These are phyloP conservation scores for Arrhamphus sclerolepis DNA, from an alignment of 2,797 vertebrate genomes.

Conservation along the genomic window DNA sequence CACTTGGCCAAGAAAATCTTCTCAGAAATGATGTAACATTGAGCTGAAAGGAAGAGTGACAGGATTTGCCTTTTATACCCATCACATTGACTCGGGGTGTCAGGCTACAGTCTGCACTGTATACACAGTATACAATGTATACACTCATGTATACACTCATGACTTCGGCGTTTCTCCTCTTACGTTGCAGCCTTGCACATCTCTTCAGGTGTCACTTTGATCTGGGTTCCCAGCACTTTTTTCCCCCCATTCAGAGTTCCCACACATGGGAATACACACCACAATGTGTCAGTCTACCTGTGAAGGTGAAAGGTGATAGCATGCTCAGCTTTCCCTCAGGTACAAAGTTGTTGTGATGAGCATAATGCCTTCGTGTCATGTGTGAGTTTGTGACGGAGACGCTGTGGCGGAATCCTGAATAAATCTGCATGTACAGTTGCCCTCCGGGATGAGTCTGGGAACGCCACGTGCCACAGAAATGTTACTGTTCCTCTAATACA, in stretches of 20 bases:
- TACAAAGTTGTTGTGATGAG: slow-evolving; percentile 43
- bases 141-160: neutral
- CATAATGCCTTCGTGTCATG: slow-evolving; percentile 28
- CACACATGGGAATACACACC: slow-evolving; percentile 23
- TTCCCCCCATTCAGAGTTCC: slow-evolving; percentile 12
- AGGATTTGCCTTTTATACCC: neutral
- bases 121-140: no score
- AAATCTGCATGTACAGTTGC: slow-evolving; percentile 9
- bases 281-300: slow-evolving; percentile 47
- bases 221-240: slow-evolving; percentile 20
- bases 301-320: slow-evolving; percentile 56
- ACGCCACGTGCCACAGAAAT: slow-evolving; percentile 2
- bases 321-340: slow-evolving; percentile 33
- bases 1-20: neutral
- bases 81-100: neutral
- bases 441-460: neutral
- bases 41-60: neutral
- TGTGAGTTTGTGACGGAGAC: slow-evolving; percentile 5
- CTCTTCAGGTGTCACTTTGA: slow-evolving; percentile 20
- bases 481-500: neutral
- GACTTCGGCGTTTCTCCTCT: neutral
- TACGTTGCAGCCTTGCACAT: neutral
- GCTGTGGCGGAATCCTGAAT: neutral
- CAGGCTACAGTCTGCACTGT: neutral
- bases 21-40: neutral